A percentile compares a stretch with the other conserved stretches of the same genome.
phyloP scores from a whole-genome alignment of 2,888 invertebrate genomes.

The Pheosia gnoma region DNA sequence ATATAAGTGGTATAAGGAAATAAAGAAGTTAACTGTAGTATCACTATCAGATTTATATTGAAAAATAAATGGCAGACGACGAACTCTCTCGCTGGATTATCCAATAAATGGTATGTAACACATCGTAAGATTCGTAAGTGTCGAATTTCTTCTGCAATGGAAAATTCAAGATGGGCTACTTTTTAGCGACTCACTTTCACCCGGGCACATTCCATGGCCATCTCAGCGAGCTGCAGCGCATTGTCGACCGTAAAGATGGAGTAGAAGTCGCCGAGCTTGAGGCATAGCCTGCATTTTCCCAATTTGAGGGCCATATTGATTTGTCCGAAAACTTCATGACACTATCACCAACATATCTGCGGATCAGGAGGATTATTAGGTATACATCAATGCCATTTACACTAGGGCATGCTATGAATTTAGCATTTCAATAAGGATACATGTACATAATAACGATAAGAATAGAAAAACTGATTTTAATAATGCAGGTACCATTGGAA shows the following conservation, averaged over 20 bases:
- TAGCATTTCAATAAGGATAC: too few species aligned
- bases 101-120: neutral
- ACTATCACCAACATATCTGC: slow-evolving; percentile 57
- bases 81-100: neutral
- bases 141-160: neutral
- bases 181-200: slow-evolving; percentile 66
- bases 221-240: slow-evolving; percentile 75
- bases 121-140: neutral
- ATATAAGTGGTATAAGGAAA: too few species aligned
- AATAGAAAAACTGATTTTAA: too few species aligned
- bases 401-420: too few species aligned
- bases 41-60: too few species aligned
- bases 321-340: slow-evolving; percentile 68
- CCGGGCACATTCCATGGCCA: slow-evolving; percentile 81
- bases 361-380: slow-evolving; percentile 12
- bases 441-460: too few species aligned
- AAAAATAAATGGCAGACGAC: too few species aligned
- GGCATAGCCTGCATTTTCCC: slow-evolving; percentile 82
- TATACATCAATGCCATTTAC: slow-evolving; percentile 24
- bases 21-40: too few species aligned
- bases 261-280: slow-evolving; percentile 81
- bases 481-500: too few species aligned
- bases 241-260: slow-evolving; percentile 81
- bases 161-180: slow-evolving; percentile 1
- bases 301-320: slow-evolving; percentile 83